These are phyloP conservation scores for Coilia nasus DNA, from an alignment of 2,797 vertebrate genomes.

Conservation along the genomic window DNA sequence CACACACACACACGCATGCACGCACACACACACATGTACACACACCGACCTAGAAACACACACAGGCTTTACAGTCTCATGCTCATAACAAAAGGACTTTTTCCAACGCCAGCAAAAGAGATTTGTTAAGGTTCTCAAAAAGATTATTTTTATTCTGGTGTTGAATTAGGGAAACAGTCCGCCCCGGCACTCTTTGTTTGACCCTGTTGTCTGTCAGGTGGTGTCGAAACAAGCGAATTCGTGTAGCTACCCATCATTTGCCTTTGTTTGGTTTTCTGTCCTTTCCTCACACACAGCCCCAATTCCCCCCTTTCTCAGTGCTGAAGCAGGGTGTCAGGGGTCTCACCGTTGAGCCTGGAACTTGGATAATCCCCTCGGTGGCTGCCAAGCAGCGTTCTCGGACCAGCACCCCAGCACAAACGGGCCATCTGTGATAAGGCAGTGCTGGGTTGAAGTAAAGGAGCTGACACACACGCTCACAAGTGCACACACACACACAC, in stretches of 20 bases:
- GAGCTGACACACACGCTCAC: not conserved
- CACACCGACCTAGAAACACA: not conserved
- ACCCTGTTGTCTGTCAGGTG: slow-evolving; percentile 47
- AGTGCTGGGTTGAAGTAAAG: slow-evolving; percentile 70
- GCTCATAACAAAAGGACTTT: slow-evolving; percentile 40
- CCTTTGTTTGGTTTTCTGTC: slow-evolving; percentile 61
- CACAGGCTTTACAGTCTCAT: slow-evolving; percentile 1
- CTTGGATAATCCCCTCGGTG: slow-evolving; percentile 79
- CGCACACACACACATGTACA: not conserved
- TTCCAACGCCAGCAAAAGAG: slow-evolving; percentile 51
- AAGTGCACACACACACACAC: too few relatives aligned
- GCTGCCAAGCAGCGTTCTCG: slow-evolving; percentile 1
- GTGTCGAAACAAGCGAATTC: not conserved
- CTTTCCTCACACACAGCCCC: too few relatives aligned
- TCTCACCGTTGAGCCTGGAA: slow-evolving; percentile 68
- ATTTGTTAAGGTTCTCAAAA: slow-evolving; percentile 26
- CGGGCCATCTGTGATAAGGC: slow-evolving; percentile 71
- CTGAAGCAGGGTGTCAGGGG: slow-evolving; percentile 63
- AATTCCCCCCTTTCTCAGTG: slow-evolving; percentile 41
- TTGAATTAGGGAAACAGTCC: slow-evolving; percentile 66
- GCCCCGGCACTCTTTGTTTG: slow-evolving; percentile 45
- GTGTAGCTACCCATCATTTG: slow-evolving; percentile 72
- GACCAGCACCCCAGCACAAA: slow-evolving; percentile 38
- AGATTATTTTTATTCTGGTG: not conserved
- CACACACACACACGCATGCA: not conserved